phyloP scores from a whole-genome alignment of 2,797 vertebrate genomes.

The Paratrypauchen microcephalus region DNA sequence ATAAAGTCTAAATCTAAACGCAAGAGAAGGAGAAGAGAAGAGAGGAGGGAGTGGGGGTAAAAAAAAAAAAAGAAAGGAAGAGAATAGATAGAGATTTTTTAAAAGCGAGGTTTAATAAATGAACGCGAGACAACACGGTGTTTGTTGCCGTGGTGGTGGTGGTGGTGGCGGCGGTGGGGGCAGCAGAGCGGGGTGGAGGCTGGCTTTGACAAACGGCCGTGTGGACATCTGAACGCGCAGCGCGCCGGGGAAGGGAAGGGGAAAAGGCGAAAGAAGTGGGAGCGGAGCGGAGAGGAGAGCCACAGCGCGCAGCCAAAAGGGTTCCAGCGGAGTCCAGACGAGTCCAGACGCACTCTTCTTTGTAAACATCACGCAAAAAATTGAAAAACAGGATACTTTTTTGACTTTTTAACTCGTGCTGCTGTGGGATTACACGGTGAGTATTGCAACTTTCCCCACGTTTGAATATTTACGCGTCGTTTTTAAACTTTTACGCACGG shows the following conservation, averaged over 20 bases:
- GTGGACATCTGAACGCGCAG: constrained; percentile 83
- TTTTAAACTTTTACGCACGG: constrained; percentile 8
- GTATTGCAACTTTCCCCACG: not conserved
- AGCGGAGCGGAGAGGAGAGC: too few species aligned
- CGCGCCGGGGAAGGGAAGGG: constrained; percentile 48
- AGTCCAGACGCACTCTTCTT: constrained; percentile 34
- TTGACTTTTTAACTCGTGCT: not conserved
- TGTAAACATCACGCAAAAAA: constrained; percentile 43
- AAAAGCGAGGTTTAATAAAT: constrained; percentile 83
- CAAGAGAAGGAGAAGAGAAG: too few species aligned
- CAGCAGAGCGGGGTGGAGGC: constrained; percentile 81
- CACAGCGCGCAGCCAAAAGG: not conserved
- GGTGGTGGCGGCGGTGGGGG: constrained; percentile 77
- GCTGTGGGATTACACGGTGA: constrained; percentile 1
- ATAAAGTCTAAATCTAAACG: constrained; percentile 72
- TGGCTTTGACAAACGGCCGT: constrained; percentile 84
- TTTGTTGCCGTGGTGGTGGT: constrained; percentile 82
- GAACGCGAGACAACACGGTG: constrained; percentile 91
- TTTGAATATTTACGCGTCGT: too few species aligned
- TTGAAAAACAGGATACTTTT: not conserved
- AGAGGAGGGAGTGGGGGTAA: constrained; percentile 67
- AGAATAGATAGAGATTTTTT: constrained; percentile 72
- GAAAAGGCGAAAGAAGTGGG: constrained; percentile 9
- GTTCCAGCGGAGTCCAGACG: not conserved
- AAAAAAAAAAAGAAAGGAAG: constrained; percentile 57